phyloP scores from a whole-genome alignment of 2,888 invertebrate species.

The Papilio demoleus region DNA sequence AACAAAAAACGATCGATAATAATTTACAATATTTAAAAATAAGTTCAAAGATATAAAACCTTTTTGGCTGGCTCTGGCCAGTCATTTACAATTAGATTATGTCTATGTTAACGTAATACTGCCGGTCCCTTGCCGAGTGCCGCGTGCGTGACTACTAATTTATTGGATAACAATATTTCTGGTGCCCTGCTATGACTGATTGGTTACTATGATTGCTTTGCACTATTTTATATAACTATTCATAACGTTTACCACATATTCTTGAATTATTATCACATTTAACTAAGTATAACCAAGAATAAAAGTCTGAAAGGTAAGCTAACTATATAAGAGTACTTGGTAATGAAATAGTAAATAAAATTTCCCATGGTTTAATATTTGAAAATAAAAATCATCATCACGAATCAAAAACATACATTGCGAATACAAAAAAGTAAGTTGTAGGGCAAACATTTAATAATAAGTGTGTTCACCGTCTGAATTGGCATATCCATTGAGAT shows the following conservation, averaged over 20 bases:
- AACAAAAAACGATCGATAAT: no score
- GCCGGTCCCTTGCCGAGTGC: constrained; percentile 38
- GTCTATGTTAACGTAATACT: constrained; percentile 48
- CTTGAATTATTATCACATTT: background rate
- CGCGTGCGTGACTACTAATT: constrained; percentile 57
- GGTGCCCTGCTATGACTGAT: constrained; percentile 25
- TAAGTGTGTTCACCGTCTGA: constrained; percentile 56
- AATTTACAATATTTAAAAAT: no score
- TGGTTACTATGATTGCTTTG: constrained; percentile 22
- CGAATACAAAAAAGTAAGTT: constrained; percentile 7
- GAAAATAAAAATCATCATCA: background rate
- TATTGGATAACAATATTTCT: constrained; percentile 40
- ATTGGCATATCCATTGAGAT: constrained; percentile 79
- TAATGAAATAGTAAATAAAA: background rate
- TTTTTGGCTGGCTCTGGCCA: no score
- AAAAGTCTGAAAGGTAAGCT: background rate
- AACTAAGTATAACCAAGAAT: background rate
- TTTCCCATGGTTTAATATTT: background rate
- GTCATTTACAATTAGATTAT: no score
- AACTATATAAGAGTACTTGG: background rate
- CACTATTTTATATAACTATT: background rate
- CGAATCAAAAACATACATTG: constrained; percentile 19
- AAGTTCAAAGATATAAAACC: no score
- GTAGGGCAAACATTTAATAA: constrained; percentile 38
- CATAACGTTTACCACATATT: background rate